These are phyloP conservation scores for Synchiropus splendidus DNA, from an alignment of 2,113 vertebrate species.

Conservation along the genomic window DNA sequence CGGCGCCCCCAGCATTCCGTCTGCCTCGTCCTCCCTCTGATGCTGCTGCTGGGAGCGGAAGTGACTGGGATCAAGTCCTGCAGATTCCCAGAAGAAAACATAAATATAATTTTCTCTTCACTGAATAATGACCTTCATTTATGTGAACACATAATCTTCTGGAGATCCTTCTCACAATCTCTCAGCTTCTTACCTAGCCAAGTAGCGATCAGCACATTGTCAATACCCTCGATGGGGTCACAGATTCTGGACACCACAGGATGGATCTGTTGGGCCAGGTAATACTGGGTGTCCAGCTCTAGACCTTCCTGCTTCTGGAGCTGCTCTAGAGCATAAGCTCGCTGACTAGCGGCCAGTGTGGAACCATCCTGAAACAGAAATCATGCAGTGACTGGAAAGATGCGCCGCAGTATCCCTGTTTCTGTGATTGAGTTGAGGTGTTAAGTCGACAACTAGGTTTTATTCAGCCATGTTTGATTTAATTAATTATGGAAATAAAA, in stretches of 20 bases:
- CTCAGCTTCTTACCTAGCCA: constrained; percentile 69
- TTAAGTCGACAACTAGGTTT: too few species aligned
- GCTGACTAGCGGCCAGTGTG: constrained; percentile 79
- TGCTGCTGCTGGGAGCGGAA: constrained; percentile 83
- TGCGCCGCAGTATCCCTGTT: too few species aligned
- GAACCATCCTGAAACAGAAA: constrained; percentile 79
- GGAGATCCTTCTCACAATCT: background rate
- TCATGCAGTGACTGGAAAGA: background rate
- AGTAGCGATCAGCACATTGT: constrained; percentile 81
- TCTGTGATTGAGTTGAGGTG: too few species aligned
- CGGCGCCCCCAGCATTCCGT: constrained; percentile 76
- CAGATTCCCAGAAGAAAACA: too few species aligned
- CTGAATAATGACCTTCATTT: background rate
- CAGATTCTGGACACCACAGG: constrained; percentile 95
- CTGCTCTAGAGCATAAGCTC: constrained; percentile 90
- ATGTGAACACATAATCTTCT: background rate
- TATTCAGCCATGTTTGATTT: too few species aligned
- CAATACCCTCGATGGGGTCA: constrained; percentile 93
- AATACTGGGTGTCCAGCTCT: constrained; percentile 86
- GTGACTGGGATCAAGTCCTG: constrained; percentile 89
- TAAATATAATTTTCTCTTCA: too few species aligned
- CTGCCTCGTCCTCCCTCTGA: constrained; percentile 87
- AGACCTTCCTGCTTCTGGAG: constrained; percentile 87
- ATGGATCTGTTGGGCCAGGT: constrained; percentile 92
- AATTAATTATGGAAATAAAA: too few species aligned